These are phyloP conservation scores for Nyctibius bracteatus DNA, from an alignment of 2,113 vertebrate species.

Conservation along the genomic window DNA sequence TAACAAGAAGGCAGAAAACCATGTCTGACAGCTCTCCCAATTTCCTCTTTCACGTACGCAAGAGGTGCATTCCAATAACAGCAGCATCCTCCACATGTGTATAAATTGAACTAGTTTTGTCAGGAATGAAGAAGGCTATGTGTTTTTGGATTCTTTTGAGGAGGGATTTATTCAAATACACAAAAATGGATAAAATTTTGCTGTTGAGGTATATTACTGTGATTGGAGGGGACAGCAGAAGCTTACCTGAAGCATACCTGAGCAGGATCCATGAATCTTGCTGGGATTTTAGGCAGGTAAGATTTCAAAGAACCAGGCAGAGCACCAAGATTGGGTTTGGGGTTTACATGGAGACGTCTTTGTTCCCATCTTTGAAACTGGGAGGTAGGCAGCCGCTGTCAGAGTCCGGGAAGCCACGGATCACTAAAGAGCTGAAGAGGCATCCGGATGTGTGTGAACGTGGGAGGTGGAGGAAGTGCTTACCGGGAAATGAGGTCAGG, in stretches of 20 bases:
- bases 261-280: neutral
- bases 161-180: neutral
- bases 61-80: neutral
- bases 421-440: neutral
- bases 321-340: neutral
- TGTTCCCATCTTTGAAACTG: neutral
- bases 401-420: neutral
- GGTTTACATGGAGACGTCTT: neutral
- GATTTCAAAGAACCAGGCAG: neutral
- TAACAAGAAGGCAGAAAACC: neutral
- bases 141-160: neutral
- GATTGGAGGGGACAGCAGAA: neutral
- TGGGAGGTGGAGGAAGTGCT: neutral
- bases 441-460: accelerated
- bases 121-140: neutral
- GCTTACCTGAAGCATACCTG: neutral
- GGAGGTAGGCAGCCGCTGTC: neutral
- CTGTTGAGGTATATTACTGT: neutral
- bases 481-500: neutral
- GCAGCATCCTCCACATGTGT: neutral
- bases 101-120: neutral
- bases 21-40: neutral
- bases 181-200: neutral
- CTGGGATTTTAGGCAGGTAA: neutral
- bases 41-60: neutral